Evolutionary conservation across 2,113 vertebrate species (phyloP).

Genomic region (Phalacrocorax pelagicus): DNA sequence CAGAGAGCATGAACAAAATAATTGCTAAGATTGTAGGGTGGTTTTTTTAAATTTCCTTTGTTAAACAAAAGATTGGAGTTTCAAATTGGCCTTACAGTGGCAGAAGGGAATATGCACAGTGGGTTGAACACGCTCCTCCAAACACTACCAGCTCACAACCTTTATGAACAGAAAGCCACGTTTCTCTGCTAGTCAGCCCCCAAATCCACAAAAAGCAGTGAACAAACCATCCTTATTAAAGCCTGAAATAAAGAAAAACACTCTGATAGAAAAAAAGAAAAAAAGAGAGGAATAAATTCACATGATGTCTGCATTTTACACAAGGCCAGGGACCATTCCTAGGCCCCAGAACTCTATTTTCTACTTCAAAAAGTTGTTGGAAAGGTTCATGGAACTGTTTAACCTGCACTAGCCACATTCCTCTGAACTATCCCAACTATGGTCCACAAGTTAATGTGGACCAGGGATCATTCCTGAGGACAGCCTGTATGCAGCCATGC

Average conservation of each 20-base stretch:
- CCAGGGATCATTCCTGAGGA: background rate
- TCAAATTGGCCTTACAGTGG: background rate
- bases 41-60: background rate
- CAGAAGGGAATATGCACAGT: background rate
- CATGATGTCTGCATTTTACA: background rate
- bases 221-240: background rate
- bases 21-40: background rate
- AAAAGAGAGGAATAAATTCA: background rate
- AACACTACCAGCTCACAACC: background rate
- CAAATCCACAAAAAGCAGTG: background rate
- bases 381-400: background rate
- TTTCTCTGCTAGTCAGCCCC: background rate
- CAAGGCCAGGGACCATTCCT: background rate
- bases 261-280: background rate
- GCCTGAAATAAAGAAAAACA: background rate
- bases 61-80: background rate
- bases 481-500: background rate
- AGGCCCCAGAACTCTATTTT: background rate
- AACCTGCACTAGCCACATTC: fast-evolving
- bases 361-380: background rate
- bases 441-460: background rate
- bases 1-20: background rate
- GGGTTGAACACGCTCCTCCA: background rate
- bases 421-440: background rate
- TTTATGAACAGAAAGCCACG: background rate